Conservation (phyloP, 1,140 invertebrate species). For the Drosophila aff. region DNA sequence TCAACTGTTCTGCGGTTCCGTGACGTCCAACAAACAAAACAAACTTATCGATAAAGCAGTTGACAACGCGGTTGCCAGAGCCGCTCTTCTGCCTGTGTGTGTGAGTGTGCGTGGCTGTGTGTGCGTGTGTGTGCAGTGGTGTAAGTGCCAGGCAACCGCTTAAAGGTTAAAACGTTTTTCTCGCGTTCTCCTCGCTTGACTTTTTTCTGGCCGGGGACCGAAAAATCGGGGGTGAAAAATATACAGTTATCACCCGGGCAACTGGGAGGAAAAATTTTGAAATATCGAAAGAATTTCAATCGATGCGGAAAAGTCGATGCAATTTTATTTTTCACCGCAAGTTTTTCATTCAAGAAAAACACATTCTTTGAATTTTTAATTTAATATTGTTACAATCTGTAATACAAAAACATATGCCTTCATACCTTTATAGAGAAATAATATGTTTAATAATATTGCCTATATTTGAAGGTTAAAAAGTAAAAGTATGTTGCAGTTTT, state of each 20-base stretch:
- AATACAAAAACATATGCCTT: not conserved
- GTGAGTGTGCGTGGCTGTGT: too few species aligned
- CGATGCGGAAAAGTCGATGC: not conserved
- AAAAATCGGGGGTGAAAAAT: not conserved
- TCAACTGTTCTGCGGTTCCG: slow-evolving; percentile 9
- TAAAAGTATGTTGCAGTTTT: not conserved
- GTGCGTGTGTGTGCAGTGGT: not conserved
- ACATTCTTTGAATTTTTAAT: not conserved
- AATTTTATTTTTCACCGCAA: not conserved
- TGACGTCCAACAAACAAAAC: slow-evolving; percentile 13
- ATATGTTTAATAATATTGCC: not conserved
- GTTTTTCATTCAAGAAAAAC: not conserved
- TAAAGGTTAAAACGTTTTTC: slow-evolving; percentile 7
- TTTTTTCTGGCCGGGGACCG: not conserved
- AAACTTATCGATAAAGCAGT: slow-evolving; percentile 47
- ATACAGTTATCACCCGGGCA: slow-evolving; percentile 27
- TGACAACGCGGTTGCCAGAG: slow-evolving; percentile 33
- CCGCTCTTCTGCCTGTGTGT: too few species aligned
- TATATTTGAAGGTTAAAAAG: not conserved
- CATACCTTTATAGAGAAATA: not conserved
- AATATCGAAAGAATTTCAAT: slow-evolving; percentile 1
- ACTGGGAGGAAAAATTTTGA: not conserved
- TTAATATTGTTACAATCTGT: too few species aligned
- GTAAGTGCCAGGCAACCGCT: slow-evolving; percentile 32
- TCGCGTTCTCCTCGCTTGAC: slow-evolving; percentile 1